Base-by-base conservation (phyloP, 2,888 invertebrate species). In the Crematogaster levior region DNA sequence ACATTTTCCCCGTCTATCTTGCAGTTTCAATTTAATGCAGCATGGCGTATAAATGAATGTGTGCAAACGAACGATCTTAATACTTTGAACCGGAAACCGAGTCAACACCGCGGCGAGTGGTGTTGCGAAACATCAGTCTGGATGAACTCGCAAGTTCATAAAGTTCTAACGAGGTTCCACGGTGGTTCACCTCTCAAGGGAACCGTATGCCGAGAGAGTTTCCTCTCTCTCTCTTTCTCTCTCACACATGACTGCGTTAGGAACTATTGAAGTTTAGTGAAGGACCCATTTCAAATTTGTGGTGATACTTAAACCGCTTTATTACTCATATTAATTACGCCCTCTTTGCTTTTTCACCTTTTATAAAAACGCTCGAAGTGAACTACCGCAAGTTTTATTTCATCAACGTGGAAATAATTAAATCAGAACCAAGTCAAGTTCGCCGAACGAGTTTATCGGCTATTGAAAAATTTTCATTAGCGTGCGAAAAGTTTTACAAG, bases 101-200 rank as follows among this genome's bases (percentile, higher is more conserved):
- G 34, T 37, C 63, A 56, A 58, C 34, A 65, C 1, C 40, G 43
- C 34, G 63, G 65, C 46, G 56, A 65, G 56, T 72, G 43, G 65
- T 58, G 65, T 83, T 81, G 51, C 81, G 73, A 81, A 81, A 74
- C 81, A 70, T 83, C 81, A 56, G 46, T 48, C 70, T 82, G 70
- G 63, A 75, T 84, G 53, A 72, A 51, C 70, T 82, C 43, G 51
- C 48, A 46, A 84, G 82, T 82, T 84, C 66, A 73, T 75, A 63
- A 84, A 84, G 84, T 84, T 72, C 84, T 84, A 84, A 84, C 84
- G 82, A 84, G 82, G 48, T 84, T 82, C 84, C 61, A 82, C 70
- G 82, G 63, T 63, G 74, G 66, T 82, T 82, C 74, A 61, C 60
- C 56, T 73, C 73, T 68, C 83, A 10, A 37, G 83, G 37, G 80